phyloP scores from a whole-genome alignment of 1,140 invertebrate species.

The Agrilus planipennis region DNA sequence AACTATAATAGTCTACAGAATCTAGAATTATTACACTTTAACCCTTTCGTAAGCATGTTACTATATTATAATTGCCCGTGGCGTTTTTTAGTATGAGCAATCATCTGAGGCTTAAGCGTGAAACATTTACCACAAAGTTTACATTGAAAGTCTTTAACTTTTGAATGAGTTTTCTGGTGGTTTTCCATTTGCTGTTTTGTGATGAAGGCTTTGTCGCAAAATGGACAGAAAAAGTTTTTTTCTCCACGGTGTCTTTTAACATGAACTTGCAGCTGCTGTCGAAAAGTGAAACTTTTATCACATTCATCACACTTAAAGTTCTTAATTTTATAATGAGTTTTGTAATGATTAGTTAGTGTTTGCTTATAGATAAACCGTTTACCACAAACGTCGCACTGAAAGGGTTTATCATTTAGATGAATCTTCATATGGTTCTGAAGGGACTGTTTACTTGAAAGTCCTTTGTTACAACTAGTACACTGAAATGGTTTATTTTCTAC shows the following conservation, averaged over 20 bases:
- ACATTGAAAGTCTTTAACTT: background rate
- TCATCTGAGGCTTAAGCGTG: slow-evolving; percentile 1
- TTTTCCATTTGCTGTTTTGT: slow-evolving; percentile 4
- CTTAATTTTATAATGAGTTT: background rate
- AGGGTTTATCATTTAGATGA: background rate
- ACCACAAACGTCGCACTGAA: background rate
- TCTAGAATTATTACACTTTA: too few species aligned
- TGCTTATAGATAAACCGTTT: background rate
- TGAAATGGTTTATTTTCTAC: background rate
- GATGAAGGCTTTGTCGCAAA: slow-evolving; percentile 2
- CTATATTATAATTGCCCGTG: too few species aligned
- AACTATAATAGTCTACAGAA: too few species aligned
- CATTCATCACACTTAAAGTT: background rate
- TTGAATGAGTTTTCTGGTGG: slow-evolving; percentile 1
- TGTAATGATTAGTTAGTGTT: slow-evolving; percentile 1
- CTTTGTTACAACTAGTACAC: background rate
- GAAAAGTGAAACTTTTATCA: background rate
- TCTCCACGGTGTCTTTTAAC: slow-evolving; percentile 3
- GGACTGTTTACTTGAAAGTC: background rate
- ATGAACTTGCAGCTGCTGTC: slow-evolving; percentile 4
- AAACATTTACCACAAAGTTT: background rate
- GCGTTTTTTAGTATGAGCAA: slow-evolving; percentile 1
- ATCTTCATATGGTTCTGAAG: background rate
- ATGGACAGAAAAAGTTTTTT: slow-evolving; percentile 1
- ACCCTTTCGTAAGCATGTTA: too few species aligned